Percentiles rank a stretch among this genome's conserved stretches.
Evolutionary conservation across 2,113 vertebrate species (phyloP).

Genomic region (Pardalotus punctatus): DNA sequence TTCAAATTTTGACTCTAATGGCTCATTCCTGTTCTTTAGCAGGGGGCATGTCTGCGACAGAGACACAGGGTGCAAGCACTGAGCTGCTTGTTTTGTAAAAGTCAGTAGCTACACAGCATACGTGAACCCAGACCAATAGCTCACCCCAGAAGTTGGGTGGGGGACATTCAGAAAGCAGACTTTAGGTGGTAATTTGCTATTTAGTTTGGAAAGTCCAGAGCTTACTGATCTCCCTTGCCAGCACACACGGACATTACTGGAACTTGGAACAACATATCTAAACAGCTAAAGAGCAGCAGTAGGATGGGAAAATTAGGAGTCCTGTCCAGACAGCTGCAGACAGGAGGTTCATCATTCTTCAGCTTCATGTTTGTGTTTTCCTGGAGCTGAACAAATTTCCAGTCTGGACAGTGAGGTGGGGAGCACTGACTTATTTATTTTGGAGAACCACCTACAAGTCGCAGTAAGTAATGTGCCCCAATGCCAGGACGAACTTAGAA

Average conservation of each 20-base stretch:
- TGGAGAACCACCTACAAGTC: not conserved
- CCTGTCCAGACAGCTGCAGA: not conserved
- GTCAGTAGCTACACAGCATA: fast-evolving
- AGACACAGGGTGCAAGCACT: not conserved
- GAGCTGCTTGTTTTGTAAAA: not conserved
- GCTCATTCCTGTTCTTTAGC: not conserved
- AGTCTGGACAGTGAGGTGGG: not conserved
- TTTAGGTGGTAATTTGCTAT: not conserved
- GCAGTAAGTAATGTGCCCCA: not conserved
- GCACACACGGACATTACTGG: fast-evolving
- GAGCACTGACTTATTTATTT: not conserved
- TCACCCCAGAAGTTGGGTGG: not conserved
- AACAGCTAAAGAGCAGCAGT: not conserved
- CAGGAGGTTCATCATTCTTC: not conserved
- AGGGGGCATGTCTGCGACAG: not conserved
- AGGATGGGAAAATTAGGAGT: not conserved
- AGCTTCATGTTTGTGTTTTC: not conserved
- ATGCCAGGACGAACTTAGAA: not conserved
- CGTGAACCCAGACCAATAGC: not conserved
- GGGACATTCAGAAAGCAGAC: not conserved
- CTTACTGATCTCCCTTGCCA: not conserved
- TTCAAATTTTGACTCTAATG: not conserved
- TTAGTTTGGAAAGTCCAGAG: not conserved
- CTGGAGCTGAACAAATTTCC: not conserved
- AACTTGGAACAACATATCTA: not conserved